phyloP scores from a whole-genome alignment of 2,113 vertebrate species.

The Bolborhynchus lineola region DNA sequence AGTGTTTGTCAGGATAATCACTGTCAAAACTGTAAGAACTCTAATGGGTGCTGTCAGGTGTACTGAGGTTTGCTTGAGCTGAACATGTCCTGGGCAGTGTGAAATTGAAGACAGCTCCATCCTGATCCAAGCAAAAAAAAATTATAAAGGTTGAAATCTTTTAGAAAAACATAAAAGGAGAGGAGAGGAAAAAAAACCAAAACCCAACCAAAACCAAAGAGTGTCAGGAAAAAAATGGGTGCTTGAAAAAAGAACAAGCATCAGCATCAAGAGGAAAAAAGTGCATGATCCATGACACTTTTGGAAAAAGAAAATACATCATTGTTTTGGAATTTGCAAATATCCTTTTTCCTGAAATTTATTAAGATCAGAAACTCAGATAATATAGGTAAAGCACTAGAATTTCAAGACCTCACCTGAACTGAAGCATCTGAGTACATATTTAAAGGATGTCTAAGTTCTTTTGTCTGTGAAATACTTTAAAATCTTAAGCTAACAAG shows the following conservation, averaged over 20 bases:
- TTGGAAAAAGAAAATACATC: background rate
- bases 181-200: background rate
- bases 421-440: background rate
- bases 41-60: background rate
- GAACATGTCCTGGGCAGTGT: background rate
- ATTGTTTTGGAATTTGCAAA: background rate
- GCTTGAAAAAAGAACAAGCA: background rate
- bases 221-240: background rate
- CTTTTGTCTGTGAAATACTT: background rate
- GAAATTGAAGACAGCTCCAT: background rate
- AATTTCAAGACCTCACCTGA: background rate
- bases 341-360: background rate
- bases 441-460: background rate
- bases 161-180: background rate
- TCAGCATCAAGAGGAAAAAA: background rate
- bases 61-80: background rate
- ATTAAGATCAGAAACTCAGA: background rate
- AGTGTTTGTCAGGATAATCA: background rate
- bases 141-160: background rate
- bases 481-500: background rate
- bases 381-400: background rate
- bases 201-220: background rate
- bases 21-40: background rate
- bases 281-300: accelerated
- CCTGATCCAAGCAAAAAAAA: background rate